Conservation (phyloP, 2,797 vertebrate genomes). For the Miichthys miiuy region DNA sequence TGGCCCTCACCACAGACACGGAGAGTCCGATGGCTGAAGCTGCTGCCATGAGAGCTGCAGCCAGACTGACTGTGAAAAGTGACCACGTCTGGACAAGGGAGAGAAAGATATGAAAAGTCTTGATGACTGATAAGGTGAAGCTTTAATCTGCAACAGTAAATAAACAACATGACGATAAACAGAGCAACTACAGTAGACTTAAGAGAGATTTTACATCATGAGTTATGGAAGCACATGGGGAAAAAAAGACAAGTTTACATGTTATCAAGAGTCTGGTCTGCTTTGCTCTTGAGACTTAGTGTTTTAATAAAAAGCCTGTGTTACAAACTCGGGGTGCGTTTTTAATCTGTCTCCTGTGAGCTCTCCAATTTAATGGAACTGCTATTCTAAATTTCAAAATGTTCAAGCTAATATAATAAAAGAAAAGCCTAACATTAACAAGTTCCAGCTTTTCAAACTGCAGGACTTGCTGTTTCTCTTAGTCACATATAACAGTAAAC, state of each 20-base stretch:
- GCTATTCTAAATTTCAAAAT: not conserved
- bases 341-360: not conserved
- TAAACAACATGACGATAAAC: not conserved
- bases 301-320: not conserved
- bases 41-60: conserved; percentile 83
- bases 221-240: not conserved
- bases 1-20: conserved; percentile 84
- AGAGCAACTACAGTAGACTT: not conserved
- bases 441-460: not conserved
- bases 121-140: not conserved
- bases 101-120: not conserved
- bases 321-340: not conserved
- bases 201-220: not conserved
- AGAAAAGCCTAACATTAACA: too few species aligned
- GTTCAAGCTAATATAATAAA: too few species aligned
- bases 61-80: conserved; percentile 82
- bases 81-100: conserved; percentile 84
- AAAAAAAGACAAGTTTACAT: not conserved
- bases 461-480: not conserved
- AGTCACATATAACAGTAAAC: too few species aligned
- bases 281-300: too few species aligned
- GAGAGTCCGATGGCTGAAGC: conserved; percentile 86
- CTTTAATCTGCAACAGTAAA: not conserved
- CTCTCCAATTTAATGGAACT: not conserved
- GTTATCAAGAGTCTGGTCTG: not conserved